Base-by-base conservation (phyloP, 2,113 vertebrate species). In the Platysternon megacephalum region DNA sequence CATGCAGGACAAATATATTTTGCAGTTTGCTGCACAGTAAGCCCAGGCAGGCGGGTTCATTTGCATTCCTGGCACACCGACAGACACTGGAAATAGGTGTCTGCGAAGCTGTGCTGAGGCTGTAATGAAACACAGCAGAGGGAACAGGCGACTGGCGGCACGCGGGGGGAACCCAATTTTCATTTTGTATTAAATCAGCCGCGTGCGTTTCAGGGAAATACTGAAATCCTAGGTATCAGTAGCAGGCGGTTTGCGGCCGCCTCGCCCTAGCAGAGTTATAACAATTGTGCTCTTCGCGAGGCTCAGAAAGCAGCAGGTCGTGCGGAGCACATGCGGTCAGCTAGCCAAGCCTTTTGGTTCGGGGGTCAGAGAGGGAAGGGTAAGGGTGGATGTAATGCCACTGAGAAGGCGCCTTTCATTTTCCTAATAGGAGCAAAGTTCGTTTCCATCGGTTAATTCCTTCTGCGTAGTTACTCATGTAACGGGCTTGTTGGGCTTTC, bases 11-110 rank as follows among this genome's bases (percentile, higher is more conserved):
- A 94, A 93, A 48, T 48, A 65, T 2, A 24, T 29, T 14, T 91
- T 83, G 91, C 95, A 3, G 95, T 19, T 88, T 3, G 56, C 14
- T 82, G 74, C 9, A 4, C 1, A 13, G 53, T 29, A 8, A 7
- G 32, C 55, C 28, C 0, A 4, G 3, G 89, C 84, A 11, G 7
- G 29, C 76, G 19, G 39, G 78, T 29, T 96, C 96, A 96, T 98
- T 88, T 93, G 93, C 96, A 98, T 98, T 98, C 97, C 87, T 5
- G 17, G 91, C 97, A 98, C 97, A 81, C 4, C 19, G 44, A 89
- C 84, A 49, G 91, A 91, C 3, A 4, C 82, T 24, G 87, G 85
- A 61, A 83, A 48, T 3, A 7, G 83, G 85, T 1, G 84, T 12
- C 91, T 85, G 89, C 49, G 87, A 9, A 19, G 91, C 95, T 55